Evolutionary conservation across 2,113 vertebrate species (phyloP), one percentile per base, ranked within the genome.

Genomic region (Larimichthys polyactis): DNA sequence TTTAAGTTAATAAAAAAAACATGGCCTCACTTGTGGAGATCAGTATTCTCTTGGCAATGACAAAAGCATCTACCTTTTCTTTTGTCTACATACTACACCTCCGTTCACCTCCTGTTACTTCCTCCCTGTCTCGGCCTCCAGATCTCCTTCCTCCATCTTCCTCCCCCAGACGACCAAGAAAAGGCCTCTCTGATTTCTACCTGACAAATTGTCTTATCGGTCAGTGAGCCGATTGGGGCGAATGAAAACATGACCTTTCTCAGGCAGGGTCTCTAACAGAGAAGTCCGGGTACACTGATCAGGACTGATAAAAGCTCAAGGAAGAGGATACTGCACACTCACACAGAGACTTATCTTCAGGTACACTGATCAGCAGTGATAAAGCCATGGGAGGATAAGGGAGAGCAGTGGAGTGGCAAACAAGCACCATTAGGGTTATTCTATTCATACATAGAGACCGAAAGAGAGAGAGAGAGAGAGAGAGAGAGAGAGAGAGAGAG

Each of bases 351-450:
- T 87, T 84, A 96, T 95, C 92, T 93, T 70, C 43, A 72, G 63
- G 85, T 92, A 94, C 93, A 92, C 93, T 91, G 94, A 95, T 95
- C 87, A 86, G 82, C 75, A 9, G 44, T 83, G 94, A 95, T 95
- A 95, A 92, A 94, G 80, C 75, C 92, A 89, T 94, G 92, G 94
- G 95, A 71, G 89, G 89, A 94, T 94, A 92, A 93, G 91, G 79
- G 88, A 88, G 96, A 96, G 95, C 94, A 95, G 94, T 95, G 94
- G 93, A 96, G 96, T 96, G 95, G 94, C 91, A 94, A 96, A 95
- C 95, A 95, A 96, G 96, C 92, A 79, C 96, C 96, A 97, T 97
- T 98, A 98, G 95, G 96, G 94, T 96, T 97, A 84, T 96, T 96
- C 92, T 97, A 82, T 96, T 97, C 96, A 97, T 97, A 96, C 95